phyloP scores from a whole-genome alignment of 2,797 vertebrate genomes.

The Onychomys leucogaster region DNA sequence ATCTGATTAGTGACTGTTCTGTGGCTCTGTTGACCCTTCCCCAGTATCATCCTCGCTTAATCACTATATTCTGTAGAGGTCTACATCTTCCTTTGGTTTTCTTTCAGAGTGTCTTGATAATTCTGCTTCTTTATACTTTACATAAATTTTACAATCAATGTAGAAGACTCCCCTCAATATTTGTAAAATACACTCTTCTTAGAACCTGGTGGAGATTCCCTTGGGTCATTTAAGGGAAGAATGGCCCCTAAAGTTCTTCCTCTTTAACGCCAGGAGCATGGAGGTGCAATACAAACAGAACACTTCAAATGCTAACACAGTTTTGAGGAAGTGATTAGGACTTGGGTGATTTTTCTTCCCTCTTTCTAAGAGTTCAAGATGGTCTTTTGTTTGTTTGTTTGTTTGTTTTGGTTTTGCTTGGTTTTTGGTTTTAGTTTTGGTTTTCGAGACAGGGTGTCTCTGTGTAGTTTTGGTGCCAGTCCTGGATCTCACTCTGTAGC shows the following conservation, averaged over 20 bases:
- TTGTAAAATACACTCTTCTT: neutral
- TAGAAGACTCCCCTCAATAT: neutral
- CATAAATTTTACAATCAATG: neutral
- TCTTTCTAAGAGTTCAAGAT: constrained; percentile 1
- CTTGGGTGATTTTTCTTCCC: neutral
- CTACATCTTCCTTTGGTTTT: neutral
- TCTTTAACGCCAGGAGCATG: neutral
- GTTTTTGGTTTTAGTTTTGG: no score
- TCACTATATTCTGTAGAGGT: neutral
- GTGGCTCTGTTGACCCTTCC: neutral
- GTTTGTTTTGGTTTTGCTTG: no score
- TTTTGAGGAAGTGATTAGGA: neutral
- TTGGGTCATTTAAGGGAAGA: neutral
- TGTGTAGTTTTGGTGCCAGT: no score
- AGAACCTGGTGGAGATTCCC: neutral
- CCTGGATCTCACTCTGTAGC: no score
- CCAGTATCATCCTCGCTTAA: neutral
- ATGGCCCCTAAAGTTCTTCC: neutral
- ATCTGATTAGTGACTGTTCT: neutral
- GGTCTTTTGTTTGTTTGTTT: neutral
- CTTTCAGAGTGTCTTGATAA: neutral
- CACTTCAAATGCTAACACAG: neutral
- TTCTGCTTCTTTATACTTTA: neutral
- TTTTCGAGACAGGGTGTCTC: no score
- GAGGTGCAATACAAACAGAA: neutral